Conservation (phyloP, 1,140 invertebrate species). For the Cydia amplana region DNA sequence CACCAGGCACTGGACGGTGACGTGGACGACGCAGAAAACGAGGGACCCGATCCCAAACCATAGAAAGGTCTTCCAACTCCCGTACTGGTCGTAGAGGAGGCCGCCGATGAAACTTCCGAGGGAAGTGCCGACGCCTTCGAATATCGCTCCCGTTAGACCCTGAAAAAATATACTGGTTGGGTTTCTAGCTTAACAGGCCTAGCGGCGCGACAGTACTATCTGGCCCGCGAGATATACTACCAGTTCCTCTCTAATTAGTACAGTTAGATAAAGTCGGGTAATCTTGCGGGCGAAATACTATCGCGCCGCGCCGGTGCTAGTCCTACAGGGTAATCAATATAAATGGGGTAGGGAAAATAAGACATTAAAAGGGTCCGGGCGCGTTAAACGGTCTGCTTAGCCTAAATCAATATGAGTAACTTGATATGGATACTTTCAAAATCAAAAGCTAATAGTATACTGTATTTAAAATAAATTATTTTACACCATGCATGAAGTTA, state of each 20-base stretch:
- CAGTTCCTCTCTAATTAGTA: too few relatives aligned
- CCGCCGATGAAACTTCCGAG: constrained; percentile 88
- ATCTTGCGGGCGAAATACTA: neutral
- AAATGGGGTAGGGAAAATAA: neutral
- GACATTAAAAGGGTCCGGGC: too few relatives aligned
- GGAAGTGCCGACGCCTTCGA: constrained; percentile 91
- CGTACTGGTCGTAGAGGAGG: constrained; percentile 81
- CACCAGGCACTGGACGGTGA: constrained; percentile 58
- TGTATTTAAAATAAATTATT: too few relatives aligned
- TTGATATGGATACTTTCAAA: too few relatives aligned
- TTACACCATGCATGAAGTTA: too few relatives aligned
- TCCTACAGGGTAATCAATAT: too few relatives aligned
- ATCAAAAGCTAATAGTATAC: too few relatives aligned
- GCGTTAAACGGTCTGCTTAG: too few relatives aligned
- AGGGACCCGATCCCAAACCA: constrained; percentile 86
- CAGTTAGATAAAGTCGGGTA: neutral
- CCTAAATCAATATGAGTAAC: too few relatives aligned
- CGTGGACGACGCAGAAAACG: constrained; percentile 82
- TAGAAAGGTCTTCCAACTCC: constrained; percentile 84
- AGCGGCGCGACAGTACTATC: too few relatives aligned
- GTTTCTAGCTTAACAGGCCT: neutral
- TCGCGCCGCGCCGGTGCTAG: too few relatives aligned
- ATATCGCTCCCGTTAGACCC: constrained; percentile 90
- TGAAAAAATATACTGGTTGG: constrained; percentile 61
- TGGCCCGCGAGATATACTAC: too few relatives aligned